Conservation (phyloP, 2,113 vertebrate species). For the Chinchilla lanigera region DNA sequence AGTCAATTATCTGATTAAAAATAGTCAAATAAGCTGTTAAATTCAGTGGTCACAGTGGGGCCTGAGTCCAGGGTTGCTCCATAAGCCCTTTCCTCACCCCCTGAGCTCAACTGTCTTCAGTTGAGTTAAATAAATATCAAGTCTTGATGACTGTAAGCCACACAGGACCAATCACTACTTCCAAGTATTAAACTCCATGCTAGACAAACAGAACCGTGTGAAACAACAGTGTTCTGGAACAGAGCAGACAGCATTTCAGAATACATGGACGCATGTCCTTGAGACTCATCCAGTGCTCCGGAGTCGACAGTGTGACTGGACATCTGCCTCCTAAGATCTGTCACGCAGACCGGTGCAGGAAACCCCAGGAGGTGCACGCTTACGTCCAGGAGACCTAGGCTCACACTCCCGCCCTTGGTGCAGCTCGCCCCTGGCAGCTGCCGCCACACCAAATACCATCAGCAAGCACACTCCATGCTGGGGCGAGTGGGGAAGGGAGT, state of each 20-base stretch:
- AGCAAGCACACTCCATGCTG: neutral
- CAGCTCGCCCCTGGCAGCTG: neutral
- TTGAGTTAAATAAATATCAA: neutral
- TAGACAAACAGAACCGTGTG: neutral
- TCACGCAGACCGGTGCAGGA: neutral
- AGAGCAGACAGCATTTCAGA: neutral
- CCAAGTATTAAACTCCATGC: neutral
- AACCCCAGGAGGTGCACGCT: neutral
- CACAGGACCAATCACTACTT: neutral
- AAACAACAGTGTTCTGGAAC: neutral
- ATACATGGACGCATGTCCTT: rapidly evolving
- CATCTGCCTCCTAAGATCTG: neutral
- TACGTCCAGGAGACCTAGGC: neutral
- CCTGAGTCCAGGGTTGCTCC: neutral
- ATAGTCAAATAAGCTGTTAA: neutral
- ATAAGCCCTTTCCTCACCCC: rapidly evolving
- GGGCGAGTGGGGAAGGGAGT: rapidly evolving
- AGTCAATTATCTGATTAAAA: neutral
- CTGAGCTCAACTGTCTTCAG: neutral
- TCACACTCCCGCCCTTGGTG: neutral
- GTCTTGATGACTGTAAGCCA: neutral
- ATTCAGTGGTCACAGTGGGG: neutral
- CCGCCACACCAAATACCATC: neutral
- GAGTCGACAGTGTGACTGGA: rapidly evolving
- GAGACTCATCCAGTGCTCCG: neutral